Conservation (phyloP, 2,888 invertebrate genomes). For the Drosophila fungiperda region DNA sequence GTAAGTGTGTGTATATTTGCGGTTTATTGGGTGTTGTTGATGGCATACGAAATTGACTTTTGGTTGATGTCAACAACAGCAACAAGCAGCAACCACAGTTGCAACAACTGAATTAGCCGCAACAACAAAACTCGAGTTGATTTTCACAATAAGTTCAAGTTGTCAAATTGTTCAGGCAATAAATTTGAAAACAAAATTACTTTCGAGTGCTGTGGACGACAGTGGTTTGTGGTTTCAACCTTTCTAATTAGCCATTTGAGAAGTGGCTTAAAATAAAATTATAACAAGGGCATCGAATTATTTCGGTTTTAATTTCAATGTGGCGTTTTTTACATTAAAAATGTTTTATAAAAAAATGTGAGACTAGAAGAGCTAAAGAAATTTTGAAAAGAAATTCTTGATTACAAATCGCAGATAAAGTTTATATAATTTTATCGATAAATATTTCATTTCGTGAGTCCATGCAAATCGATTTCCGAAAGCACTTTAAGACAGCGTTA, state of each 20-base stretch:
- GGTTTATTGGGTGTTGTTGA: conserved; percentile 76
- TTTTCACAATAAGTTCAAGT: conserved; percentile 60
- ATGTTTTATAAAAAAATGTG: background rate
- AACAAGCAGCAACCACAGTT: conserved; percentile 17
- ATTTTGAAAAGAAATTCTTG: no score
- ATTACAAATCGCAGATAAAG: no score
- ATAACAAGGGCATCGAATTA: background rate
- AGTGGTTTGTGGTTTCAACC: background rate
- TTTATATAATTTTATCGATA: no score
- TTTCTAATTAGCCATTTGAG: conserved; percentile 21
- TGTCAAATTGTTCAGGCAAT: conserved; percentile 57
- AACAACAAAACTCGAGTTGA: conserved; percentile 44
- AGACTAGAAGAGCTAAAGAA: no score
- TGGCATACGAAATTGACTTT: conserved; percentile 78
- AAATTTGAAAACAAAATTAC: conserved; percentile 62
- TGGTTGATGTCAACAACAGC: conserved; percentile 68
- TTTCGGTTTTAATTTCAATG: background rate
- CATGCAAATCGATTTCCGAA: no score
- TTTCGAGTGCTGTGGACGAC: conserved; percentile 24
- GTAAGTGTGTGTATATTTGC: conserved; percentile 36
- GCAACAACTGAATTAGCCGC: conserved; percentile 42
- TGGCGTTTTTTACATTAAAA: background rate
- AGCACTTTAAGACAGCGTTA: no score
- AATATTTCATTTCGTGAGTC: no score
- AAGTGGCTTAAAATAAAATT: conserved; percentile 6